These are phyloP conservation scores for Pterocles orientalis DNA, from an alignment of 2,113 vertebrate species.

Conservation along the genomic window DNA sequence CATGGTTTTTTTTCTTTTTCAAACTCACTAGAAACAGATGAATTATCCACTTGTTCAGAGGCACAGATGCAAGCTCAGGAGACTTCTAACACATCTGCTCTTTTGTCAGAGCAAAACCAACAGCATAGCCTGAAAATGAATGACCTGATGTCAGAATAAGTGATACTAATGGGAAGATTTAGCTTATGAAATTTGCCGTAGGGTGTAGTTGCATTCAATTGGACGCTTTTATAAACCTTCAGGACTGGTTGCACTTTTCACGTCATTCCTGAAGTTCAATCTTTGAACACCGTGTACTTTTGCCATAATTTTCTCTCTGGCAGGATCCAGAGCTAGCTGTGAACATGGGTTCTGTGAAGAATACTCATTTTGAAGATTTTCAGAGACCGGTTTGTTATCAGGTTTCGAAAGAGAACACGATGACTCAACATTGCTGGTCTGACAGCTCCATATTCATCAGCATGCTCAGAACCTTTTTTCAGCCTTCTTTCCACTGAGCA, in stretches of 20 bases:
- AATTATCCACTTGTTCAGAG: conserved; percentile 62
- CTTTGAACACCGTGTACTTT: not conserved
- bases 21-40: conserved; percentile 23
- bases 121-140: conserved; percentile 12
- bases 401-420: not conserved
- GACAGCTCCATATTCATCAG: not conserved
- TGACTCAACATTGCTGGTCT: not conserved
- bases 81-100: too few species aligned
- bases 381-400: not conserved
- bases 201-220: not conserved
- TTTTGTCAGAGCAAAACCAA: conserved; percentile 48
- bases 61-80: too few species aligned
- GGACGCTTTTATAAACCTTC: not conserved
- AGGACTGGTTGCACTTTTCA: not conserved
- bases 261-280: not conserved
- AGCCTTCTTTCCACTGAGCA: not conserved
- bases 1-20: not conserved
- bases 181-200: not conserved
- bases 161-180: conserved; percentile 20
- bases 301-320: not conserved
- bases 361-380: not conserved
- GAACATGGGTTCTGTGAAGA: not conserved
- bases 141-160: conserved; percentile 65
- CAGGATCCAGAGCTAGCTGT: not conserved
- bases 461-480: not conserved